phyloP scores from a whole-genome alignment of 2,797 vertebrate species.

The Etheostoma nigrum region DNA sequence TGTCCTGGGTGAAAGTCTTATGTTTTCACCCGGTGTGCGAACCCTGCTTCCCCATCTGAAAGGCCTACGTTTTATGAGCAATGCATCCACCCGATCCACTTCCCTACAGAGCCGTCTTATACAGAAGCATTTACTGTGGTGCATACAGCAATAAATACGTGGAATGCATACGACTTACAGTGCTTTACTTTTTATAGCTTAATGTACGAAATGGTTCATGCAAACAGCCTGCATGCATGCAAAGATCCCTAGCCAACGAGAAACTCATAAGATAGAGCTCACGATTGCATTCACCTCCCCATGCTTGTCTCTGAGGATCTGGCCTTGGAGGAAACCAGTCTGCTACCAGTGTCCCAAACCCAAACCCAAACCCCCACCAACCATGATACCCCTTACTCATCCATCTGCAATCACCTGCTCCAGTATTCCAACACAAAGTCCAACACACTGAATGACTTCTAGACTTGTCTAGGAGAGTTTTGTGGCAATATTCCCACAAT shows the following conservation, averaged over 20 bases:
- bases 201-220: too few relatives aligned
- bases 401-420: conserved; percentile 81
- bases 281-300: conserved; percentile 42
- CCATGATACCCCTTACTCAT: conserved; percentile 30
- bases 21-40: too few relatives aligned
- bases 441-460: conserved; percentile 28
- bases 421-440: conserved; percentile 40
- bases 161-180: too few relatives aligned
- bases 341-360: conserved; percentile 56
- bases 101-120: too few relatives aligned
- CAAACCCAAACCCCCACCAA: conserved; percentile 33
- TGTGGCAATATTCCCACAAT: conserved; percentile 18
- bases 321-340: conserved; percentile 50
- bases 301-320: conserved; percentile 48
- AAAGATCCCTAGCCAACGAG: conserved; percentile 44
- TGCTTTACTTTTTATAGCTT: too few relatives aligned
- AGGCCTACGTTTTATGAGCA: too few relatives aligned
- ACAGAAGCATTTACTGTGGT: too few relatives aligned
- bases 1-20: too few relatives aligned
- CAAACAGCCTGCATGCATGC: too few relatives aligned
- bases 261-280: conserved; percentile 44
- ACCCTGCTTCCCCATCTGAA: too few relatives aligned
- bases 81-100: too few relatives aligned
- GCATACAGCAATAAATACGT: too few relatives aligned
- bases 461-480: background rate